A percentile compares a stretch with the other conserved stretches of the same genome.
phyloP scores from a whole-genome alignment of 2,888 invertebrate genomes.

The Phorcus lineatus region DNA sequence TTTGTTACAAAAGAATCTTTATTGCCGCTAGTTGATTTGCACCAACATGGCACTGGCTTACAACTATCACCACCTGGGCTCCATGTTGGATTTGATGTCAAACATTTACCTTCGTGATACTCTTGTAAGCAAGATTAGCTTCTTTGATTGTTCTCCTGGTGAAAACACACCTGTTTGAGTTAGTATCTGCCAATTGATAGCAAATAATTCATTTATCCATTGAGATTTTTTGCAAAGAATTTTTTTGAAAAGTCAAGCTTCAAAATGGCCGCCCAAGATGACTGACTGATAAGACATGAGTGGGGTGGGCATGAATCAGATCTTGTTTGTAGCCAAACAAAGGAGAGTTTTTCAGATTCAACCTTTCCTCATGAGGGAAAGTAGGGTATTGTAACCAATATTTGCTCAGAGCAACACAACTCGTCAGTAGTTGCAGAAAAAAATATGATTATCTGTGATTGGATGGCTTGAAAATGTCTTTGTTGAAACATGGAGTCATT shows the following conservation, averaged over 20 bases:
- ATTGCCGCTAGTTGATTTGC: not conserved
- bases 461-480: too few species aligned
- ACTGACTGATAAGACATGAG: not conserved
- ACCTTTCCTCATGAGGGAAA: not conserved
- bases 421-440: too few species aligned
- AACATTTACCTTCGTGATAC: conserved; percentile 8
- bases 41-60: not conserved
- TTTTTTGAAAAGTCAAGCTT: not conserved
- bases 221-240: not conserved
- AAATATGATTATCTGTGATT: too few species aligned
- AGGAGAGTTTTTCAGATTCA: not conserved
- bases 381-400: not conserved
- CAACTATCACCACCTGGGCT: not conserved
- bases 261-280: conserved; percentile 12
- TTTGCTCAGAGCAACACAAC: not conserved
- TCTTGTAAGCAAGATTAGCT: not conserved
- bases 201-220: not conserved
- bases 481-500: too few species aligned
- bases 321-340: not conserved
- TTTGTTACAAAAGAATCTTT: not conserved
- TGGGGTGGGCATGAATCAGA: not conserved
- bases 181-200: too few species aligned
- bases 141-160: not conserved
- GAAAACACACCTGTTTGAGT: not conserved
- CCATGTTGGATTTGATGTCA: not conserved